Evolutionary conservation across 1,140 invertebrate species (phyloP), one percentile per base, ranked within the genome.

Genomic region (Scaptomyza hsui): DNA sequence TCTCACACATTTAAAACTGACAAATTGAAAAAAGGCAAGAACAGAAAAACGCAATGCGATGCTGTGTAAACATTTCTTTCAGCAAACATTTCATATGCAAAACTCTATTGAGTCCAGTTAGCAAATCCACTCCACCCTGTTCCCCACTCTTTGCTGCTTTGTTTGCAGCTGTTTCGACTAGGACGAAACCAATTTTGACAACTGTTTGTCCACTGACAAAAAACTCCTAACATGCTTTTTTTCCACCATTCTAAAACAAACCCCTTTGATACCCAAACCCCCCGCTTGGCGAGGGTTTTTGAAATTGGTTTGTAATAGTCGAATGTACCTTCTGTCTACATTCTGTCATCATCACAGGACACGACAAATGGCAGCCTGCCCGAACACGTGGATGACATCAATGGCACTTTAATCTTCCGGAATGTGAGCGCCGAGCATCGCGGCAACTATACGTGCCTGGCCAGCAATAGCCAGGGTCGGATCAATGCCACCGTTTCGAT

Each of bases 401-500:
- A 98, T 90, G 97, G 97, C 7, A 97, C 96, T 7, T 92, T 99
- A 21, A 94, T 95, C 78, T 97, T 99, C 80, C 94, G 95, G 56
- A 94, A 95, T 24, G 97, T 98, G 0, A 92, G 94, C 51, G 92
- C 94, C 9, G 93, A 94, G 10, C 97, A 98, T 92, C 95, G 95
- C 63, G 97, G 97, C 5, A 94, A 94, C 69, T 97, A 97, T 82
- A 96, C 94, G 1, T 97, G 96, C 75, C 92, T 95, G 10, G 97
- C 97, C 0, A 94, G 93, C 9, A 97, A 95, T 85, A 93, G 93
- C 3, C 95, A 98, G 90, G 95, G 95, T 5, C 92, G 94, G 57
- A 98, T 98, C 65, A 96, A 96, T 89, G 94, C 96, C 57, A 97
- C 96, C 0, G 97, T 99, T 57, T 94, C 93, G 45, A 94, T 99